Base-by-base conservation (phyloP, 2,888 invertebrate species). In the Laspeyria flexula region DNA sequence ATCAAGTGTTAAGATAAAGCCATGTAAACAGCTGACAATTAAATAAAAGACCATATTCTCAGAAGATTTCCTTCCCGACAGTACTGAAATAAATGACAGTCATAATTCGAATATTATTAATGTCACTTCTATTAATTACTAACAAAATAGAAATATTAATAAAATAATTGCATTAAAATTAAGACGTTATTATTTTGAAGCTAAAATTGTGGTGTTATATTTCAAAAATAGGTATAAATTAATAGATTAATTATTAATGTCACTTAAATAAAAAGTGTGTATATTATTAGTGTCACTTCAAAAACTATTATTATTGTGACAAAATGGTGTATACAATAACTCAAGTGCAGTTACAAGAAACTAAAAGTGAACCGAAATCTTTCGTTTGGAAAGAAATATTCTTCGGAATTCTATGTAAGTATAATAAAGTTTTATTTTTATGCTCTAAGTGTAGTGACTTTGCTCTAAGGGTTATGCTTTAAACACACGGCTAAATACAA, bases 241-340 rank as follows among this genome's bases (percentile, higher is more conserved):
- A n/a, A n/a, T n/a, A n/a, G n/a, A n/a, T n/a, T n/a, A n/a, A n/a
- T n/a, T 21, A 21, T 21, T 21, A 21, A 21, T 21, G 21, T 21
- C 5, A 3, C 2, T 2, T 21, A 21, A 21, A 21, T 21, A 21
- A 3, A 3, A 21, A 21, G 21, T 21, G 21, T 21, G 25, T 3
- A 7, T 25, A 7, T 25, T 25, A 25, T 25, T 25, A 40, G 50
- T 55, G 43, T 70, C 54, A 65, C 1, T n/a, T n/a, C n/a, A n/a
- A n/a, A n/a, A n/a, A n/a, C n/a, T n/a, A n/a, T n/a, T n/a, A n/a
- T n/a, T n/a, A n/a, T n/a, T n/a, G n/a, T n/a, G n/a, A n/a, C n/a
- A n/a, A n/a, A 7, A 84, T 85, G 85, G 79, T 82, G 51, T 83
- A 76, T 43, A 72, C 77, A 1, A 73, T 83, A 33, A 63, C 41